phyloP scores from a whole-genome alignment of 2,113 vertebrate genomes.

The Bufo bufo region DNA sequence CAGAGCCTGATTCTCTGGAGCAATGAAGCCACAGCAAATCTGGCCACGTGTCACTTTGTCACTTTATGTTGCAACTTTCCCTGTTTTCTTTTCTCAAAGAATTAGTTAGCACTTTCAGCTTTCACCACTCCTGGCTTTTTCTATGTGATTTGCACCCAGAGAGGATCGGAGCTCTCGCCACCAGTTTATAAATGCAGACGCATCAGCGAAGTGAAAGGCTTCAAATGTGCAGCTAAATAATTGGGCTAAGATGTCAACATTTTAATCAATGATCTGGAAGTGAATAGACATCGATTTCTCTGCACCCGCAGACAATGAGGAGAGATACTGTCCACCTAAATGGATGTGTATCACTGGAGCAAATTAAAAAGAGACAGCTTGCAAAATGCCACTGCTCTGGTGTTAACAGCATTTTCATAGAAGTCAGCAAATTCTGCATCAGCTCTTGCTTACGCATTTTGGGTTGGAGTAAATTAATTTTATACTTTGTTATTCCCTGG shows the following conservation, averaged over 20 bases:
- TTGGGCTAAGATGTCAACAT: conserved; percentile 52
- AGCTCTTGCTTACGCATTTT: neutral
- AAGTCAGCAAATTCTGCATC: conserved; percentile 42
- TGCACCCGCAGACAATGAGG: conserved; percentile 31
- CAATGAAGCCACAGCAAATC: no score
- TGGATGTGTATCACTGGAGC: conserved; percentile 44
- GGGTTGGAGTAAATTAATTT: neutral
- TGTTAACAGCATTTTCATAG: conserved; percentile 15
- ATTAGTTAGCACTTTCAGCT: neutral
- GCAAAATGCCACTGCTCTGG: neutral
- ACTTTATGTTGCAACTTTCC: no score
- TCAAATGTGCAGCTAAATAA: conserved; percentile 36
- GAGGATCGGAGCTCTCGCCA: neutral
- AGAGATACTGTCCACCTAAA: conserved; percentile 44
- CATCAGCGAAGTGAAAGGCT: conserved; percentile 34
- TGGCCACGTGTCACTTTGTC: no score
- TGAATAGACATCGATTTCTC: conserved; percentile 52
- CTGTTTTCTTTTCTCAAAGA: no score
- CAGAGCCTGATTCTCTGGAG: no score
- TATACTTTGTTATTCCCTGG: neutral
- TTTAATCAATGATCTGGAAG: conserved; percentile 54
- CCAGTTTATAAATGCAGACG: conserved; percentile 7
- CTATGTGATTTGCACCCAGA: conserved; percentile 5
- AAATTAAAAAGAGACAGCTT: conserved; percentile 46
- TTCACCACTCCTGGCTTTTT: neutral